A percentile compares a stretch with the other conserved stretches of the same genome.
phyloP scores from a whole-genome alignment of 2,888 invertebrate species.

The Augiades crinisus region DNA sequence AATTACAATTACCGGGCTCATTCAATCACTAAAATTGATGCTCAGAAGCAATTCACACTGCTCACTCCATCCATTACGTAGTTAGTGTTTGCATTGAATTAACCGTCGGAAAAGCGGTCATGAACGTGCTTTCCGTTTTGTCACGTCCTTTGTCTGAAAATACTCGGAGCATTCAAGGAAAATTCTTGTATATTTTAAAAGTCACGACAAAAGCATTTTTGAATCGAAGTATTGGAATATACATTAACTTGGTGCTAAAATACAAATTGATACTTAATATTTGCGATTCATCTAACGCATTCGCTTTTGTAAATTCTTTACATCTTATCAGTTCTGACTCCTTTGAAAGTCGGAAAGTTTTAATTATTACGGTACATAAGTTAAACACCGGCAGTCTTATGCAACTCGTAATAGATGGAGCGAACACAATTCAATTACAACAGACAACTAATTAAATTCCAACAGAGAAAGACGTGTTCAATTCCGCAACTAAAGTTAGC shows the following conservation, averaged over 20 bases:
- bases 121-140: constrained; percentile 15
- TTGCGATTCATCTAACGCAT: too few relatives aligned
- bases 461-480: background rate
- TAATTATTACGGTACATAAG: too few relatives aligned
- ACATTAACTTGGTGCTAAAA: too few relatives aligned
- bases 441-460: constrained; percentile 17
- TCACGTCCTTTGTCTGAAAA: constrained; percentile 4
- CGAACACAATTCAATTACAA: background rate
- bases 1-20: constrained; percentile 2
- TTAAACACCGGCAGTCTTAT: background rate
- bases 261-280: too few relatives aligned
- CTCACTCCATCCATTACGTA: constrained; percentile 13
- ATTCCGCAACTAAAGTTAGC: background rate
- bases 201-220: too few relatives aligned
- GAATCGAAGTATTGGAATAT: too few relatives aligned
- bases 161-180: background rate
- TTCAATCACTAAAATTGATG: constrained; percentile 12
- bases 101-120: constrained; percentile 8
- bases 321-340: too few relatives aligned
- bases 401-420: background rate
- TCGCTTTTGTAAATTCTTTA: too few relatives aligned
- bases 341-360: too few relatives aligned
- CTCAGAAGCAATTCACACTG: constrained; percentile 1
- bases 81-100: background rate
- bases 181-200: too few relatives aligned